phyloP scores from a whole-genome alignment of 1,140 invertebrate species.

The Bombus ignitus region DNA sequence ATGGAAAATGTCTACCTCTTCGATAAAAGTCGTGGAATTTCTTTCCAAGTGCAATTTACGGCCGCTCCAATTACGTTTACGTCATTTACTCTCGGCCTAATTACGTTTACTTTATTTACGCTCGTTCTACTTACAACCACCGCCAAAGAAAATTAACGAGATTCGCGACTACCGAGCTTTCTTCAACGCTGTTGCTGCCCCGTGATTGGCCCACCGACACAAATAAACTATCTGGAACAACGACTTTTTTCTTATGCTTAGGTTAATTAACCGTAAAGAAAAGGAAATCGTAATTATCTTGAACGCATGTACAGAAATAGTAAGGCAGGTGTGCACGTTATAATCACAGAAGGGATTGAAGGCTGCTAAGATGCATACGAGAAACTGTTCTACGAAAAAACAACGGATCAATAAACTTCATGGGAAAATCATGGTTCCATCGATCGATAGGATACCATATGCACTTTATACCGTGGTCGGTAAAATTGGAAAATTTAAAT shows the following conservation, averaged over 20 bases:
- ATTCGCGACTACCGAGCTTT: neutral
- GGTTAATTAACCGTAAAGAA: neutral
- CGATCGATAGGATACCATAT: neutral
- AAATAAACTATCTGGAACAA: neutral
- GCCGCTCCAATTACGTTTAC: constrained; percentile 14
- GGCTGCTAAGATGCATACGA: neutral
- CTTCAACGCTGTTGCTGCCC: neutral
- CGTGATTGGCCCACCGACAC: neutral
- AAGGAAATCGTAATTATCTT: neutral
- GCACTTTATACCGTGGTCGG: neutral
- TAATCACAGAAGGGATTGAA: neutral
- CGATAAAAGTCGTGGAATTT: neutral
- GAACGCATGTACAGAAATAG: neutral
- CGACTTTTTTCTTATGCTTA: neutral
- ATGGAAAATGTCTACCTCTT: neutral
- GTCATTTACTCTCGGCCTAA: neutral
- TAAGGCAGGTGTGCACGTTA: neutral
- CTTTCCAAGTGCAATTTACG: neutral
- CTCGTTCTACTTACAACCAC: neutral
- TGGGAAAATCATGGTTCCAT: neutral
- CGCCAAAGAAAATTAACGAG: constrained; percentile 14
- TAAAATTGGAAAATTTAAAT: too few species aligned
- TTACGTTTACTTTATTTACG: constrained; percentile 8
- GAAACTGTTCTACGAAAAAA: neutral
- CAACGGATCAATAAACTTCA: neutral